Base-by-base conservation (phyloP, 2,888 invertebrate genomes). In the Aphidius colemani region DNA sequence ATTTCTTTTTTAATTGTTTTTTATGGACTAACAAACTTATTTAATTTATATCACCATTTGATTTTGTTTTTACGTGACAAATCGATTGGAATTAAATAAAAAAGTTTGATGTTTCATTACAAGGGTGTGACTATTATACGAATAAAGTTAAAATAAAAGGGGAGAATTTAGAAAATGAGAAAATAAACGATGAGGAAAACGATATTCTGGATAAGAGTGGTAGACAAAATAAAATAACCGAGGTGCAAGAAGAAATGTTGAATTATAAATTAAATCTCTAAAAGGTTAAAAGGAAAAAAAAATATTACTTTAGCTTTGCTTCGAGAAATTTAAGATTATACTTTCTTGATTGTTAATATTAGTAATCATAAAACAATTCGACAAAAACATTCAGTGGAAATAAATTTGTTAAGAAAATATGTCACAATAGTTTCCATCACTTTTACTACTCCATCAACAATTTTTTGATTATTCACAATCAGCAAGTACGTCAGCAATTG, bases 291-390 rank as follows among this genome's bases (percentile, higher is more conserved):
- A n/a, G 18, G 13, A 46, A 57, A 57, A 30, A 30, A 30, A 46
- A 46, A 45, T 40, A 57, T 39, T 39, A 57, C 40, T 46, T 53
- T 43, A 18, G 39, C 10, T 6, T 18, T 43, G 59, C 51, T 41
- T 61, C 61, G 57, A 61, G 50, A 46, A 64, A 57, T 61, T 46
- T 41, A 66, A 72, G 67, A 66, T 67, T 66, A 65, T 68, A 63
- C 70, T 71, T 69, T 67, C 68, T 59, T 50, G 51, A 61, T 66
- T 73, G 71, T 73, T 73, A 71, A 69, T 60, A 45, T 65, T 66
- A 67, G 70, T 70, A 67, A 72, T 72, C 66, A 69, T 69, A 67
- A 68, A 70, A 71, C 67, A 67, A 69, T 70, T 73, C 73, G 66
- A 69, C 67, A 63, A 67, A 48, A 44, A 56, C 57, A 61, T 64